Evolutionary conservation across 2,113 vertebrate genomes (phyloP), one percentile per base, ranked within the genome.

Genomic region (Phainopepla nitens): DNA sequence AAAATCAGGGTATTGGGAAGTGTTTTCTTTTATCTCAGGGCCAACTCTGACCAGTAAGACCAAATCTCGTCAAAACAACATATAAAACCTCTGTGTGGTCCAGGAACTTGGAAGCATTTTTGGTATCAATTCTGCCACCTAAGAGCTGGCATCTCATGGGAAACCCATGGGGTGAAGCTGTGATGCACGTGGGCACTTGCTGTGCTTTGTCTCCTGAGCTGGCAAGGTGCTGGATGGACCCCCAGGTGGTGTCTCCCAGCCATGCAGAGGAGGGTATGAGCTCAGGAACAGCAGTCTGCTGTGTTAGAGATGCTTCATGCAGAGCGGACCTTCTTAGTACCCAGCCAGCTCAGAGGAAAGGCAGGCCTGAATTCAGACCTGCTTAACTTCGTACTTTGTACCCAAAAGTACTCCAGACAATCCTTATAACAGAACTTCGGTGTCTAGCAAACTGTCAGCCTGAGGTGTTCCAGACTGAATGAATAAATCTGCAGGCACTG

Each of bases 241-340:
- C 6, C 15, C 36, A 61, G 53, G 15, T 33, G 29, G 1, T 60
- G 16, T 20, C 36, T 79, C 61, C 57, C 28, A 41, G 41, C 3
- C n/a, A 22, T 6, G 24, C 24, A 41, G 53, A 65, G 44, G 35
- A 75, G 16, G 3, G 7, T 41, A 18, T 36, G 7, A 51, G 21
- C 29, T 84, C 29, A 77, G 64, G 7, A 15, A 61, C 3, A 62
- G 27, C 11, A 20, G 9, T 35, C 15, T 50, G 68, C 10, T 61
- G 12, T 15, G n/a, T 9, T 14, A 73, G 58, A 0, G 2, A 22
- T 8, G 15, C 1, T 42, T 35, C 15, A 17, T 7, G 13, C 4
- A 78, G 15, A 62, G 7, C 11, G 13, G 39, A 54, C 10, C 6
- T 39, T 47, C 45, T 36, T 22, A 7, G 27, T 7, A 42, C 4